phyloP scores from a whole-genome alignment of 2,797 vertebrate genomes.

The Manis crassicaudata region DNA sequence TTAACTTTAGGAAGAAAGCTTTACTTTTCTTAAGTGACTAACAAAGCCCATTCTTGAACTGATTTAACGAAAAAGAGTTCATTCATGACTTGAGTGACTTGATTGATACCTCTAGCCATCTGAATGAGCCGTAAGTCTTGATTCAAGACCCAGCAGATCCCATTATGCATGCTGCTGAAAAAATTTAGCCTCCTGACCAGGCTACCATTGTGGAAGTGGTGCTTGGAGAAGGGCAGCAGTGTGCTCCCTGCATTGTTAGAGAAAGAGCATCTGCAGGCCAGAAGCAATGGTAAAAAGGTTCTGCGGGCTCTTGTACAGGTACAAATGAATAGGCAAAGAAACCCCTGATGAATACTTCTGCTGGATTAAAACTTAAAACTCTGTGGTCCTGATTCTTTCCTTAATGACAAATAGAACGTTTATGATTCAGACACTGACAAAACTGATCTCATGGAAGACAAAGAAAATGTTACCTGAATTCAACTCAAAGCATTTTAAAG shows the following conservation, averaged over 20 bases:
- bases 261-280: neutral
- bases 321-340: neutral
- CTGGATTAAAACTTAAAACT: neutral
- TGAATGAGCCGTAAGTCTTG: neutral
- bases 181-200: neutral
- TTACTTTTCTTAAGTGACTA: neutral
- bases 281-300: neutral
- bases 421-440: neutral
- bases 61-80: neutral
- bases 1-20: conserved; percentile 1
- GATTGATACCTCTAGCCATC: neutral
- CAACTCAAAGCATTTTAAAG: conserved; percentile 13
- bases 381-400: neutral
- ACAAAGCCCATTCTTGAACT: neutral
- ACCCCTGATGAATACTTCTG: neutral
- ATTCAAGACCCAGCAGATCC: neutral
- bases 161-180: neutral
- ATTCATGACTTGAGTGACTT: neutral
- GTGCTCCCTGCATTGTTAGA: neutral
- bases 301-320: neutral
- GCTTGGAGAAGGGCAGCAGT: neutral
- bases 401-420: conserved; percentile 18
- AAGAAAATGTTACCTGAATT: conserved; percentile 42
- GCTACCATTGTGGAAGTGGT: neutral
- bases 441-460: conserved; percentile 3